Conservation (phyloP, 2,797 vertebrate genomes). For the Octomys mimax region DNA sequence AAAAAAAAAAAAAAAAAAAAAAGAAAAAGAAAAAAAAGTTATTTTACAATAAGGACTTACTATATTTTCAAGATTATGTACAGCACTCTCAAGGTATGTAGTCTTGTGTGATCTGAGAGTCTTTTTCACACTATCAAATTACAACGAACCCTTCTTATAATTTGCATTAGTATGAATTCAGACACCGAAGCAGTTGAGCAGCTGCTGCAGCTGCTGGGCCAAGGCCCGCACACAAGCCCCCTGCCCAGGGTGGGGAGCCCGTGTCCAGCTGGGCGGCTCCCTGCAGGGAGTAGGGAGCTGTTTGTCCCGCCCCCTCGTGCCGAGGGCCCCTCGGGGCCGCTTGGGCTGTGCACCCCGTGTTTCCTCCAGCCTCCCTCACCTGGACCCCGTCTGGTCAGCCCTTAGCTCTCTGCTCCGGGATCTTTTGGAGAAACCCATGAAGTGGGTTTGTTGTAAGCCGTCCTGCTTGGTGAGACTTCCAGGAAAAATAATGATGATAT, state of each 20-base stretch:
- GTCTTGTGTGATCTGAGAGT: background rate
- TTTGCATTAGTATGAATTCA: slow-evolving; percentile 32
- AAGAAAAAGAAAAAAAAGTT: too few species aligned
- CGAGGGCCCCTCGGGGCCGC: too few species aligned
- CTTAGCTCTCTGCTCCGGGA: background rate
- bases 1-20: too few species aligned
- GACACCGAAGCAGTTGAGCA: background rate
- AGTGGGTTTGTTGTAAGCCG: background rate
- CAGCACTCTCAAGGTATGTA: background rate
- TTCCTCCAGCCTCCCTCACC: background rate
- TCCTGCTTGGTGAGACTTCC: background rate
- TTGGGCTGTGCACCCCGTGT: rapidly evolving
- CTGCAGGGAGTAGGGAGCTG: background rate
- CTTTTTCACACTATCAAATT: background rate
- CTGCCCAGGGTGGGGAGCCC: background rate
- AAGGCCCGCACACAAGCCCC: background rate
- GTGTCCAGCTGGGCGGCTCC: rapidly evolving
- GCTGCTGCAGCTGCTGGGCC: background rate
- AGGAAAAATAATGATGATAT: background rate
- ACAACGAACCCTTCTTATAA: background rate
- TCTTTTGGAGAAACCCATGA: background rate
- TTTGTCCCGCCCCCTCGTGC: too few species aligned
- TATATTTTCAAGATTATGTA: slow-evolving; percentile 11
- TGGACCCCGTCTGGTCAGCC: background rate
- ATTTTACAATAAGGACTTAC: background rate